These are phyloP conservation scores for Muricea muricata DNA, from an alignment of 92 coral and sea anemone genomes.

Conservation along the genomic window DNA sequence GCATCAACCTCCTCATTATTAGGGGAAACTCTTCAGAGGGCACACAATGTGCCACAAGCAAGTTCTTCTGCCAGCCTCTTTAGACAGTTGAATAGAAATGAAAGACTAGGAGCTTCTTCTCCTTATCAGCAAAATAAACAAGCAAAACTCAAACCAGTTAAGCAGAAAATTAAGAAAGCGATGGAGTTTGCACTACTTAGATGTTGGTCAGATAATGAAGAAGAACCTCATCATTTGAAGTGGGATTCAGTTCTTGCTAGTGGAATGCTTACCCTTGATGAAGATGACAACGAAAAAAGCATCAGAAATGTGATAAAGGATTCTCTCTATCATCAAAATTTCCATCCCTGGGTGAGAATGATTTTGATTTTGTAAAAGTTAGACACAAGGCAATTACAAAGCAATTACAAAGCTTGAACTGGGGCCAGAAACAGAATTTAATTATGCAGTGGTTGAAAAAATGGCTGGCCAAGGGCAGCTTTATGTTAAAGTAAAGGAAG, in stretches of 20 bases:
- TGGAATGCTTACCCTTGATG: conserved; percentile 35
- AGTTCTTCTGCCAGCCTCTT: conserved; percentile 60
- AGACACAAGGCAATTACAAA: conserved; percentile 49
- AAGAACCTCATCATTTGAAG: conserved; percentile 46
- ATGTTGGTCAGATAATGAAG: conserved; percentile 36
- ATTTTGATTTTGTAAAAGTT: conserved; percentile 66
- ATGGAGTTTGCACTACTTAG: conserved; percentile 56
- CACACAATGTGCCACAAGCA: conserved; percentile 52
- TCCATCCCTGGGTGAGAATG: conserved; percentile 50
- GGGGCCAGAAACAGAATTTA: conserved; percentile 62
- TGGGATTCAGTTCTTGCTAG: conserved; percentile 63
- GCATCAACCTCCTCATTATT: conserved; percentile 20
- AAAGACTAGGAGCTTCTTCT: conserved; percentile 57
- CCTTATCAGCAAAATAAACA: conserved; percentile 11
- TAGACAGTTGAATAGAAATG: conserved; percentile 54
- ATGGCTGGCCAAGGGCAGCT: conserved; percentile 63
- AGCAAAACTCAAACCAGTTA: background rate
- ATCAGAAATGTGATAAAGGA: conserved; percentile 23
- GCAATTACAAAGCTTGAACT: conserved; percentile 42
- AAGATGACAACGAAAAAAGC: conserved; percentile 28
- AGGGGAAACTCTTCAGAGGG: conserved; percentile 58
- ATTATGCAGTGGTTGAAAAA: conserved; percentile 65
- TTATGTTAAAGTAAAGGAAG: conserved; percentile 39
- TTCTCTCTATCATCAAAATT: conserved; percentile 47
- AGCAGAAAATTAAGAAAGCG: conserved; percentile 52